Conservation (phyloP, 2,888 invertebrate genomes). For the Agriotes lineatus region DNA sequence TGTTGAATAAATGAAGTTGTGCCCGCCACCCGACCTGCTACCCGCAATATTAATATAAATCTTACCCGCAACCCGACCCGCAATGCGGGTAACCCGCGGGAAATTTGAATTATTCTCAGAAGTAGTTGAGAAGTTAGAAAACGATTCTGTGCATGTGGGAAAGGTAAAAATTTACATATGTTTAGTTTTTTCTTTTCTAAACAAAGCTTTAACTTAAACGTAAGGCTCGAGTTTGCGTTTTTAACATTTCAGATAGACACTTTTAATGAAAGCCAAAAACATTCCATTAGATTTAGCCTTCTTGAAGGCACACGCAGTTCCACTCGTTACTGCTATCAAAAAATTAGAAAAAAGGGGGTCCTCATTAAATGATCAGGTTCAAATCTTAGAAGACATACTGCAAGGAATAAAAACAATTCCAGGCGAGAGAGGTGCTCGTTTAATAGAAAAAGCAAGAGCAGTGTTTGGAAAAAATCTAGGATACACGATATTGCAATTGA, state of each 20-base stretch:
- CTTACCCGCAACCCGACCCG: too few species aligned
- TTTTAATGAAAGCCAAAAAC: background rate
- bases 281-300: background rate
- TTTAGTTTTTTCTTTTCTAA: background rate
- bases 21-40: too few species aligned
- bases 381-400: background rate
- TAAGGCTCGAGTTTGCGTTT: background rate
- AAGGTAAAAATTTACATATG: background rate
- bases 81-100: too few species aligned
- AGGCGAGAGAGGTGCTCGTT: too few species aligned
- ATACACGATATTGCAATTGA: background rate
- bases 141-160: background rate
- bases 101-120: background rate
- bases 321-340: too few species aligned
- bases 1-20: too few species aligned
- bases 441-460: too few species aligned
- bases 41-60: too few species aligned
- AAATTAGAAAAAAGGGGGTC: background rate
- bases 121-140: too few species aligned
- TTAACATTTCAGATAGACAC: background rate
- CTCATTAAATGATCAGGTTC: background rate
- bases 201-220: background rate
- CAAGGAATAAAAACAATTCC: too few species aligned
- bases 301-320: background rate
- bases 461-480: background rate